Base-by-base conservation (phyloP, 2,113 vertebrate genomes). In the Leucopternis melanops region DNA sequence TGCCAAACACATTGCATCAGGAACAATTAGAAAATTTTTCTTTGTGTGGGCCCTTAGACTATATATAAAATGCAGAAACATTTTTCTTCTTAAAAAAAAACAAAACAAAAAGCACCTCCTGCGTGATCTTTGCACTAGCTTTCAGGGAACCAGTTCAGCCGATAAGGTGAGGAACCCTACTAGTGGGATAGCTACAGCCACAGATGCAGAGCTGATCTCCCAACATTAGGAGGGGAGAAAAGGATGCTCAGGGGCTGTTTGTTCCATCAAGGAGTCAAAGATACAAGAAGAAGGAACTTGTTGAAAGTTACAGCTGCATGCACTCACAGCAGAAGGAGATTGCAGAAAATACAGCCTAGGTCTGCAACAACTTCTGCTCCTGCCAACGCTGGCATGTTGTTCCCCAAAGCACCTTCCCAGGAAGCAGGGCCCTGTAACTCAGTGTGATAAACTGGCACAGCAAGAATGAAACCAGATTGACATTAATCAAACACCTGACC, bases 1-100 rank as follows among this genome's bases (percentile, higher is more conserved):
- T 93, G 83, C 96, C 94, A 96, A 96, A 84, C 49, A 71, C 44
- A 92, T 81, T 89, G 66, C 92, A 95, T 72, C 77, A 94, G 70
- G 80, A 94, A 79, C 94, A 94, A 97, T 94, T 58, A 91, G 73
- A 69, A 77, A 61, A 9, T 67, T 57, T 83, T 79, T 69, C 77
- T 69, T 89, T 92, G 73, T 87, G 93, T 93, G 88, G 78, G 88
- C 66, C 70, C n/a, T 72, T 67, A 67, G 58, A 73, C 70, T 77
- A 61, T 19, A 82, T 44, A 47, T 82, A 93, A 93, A 96, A 93
- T 66, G 71, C 74, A 90, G 67, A 82, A 95, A 63, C 20, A 62
- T 57, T 93, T 67, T 73, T 72, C 61, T 62, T 92, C 49, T 90
- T 69, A 75, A 88, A 92, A 63, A 63, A 63, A 63, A 65, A 52